Base-by-base conservation (phyloP, 2,797 vertebrate genomes). In the Hapalemur alaotrensis region DNA sequence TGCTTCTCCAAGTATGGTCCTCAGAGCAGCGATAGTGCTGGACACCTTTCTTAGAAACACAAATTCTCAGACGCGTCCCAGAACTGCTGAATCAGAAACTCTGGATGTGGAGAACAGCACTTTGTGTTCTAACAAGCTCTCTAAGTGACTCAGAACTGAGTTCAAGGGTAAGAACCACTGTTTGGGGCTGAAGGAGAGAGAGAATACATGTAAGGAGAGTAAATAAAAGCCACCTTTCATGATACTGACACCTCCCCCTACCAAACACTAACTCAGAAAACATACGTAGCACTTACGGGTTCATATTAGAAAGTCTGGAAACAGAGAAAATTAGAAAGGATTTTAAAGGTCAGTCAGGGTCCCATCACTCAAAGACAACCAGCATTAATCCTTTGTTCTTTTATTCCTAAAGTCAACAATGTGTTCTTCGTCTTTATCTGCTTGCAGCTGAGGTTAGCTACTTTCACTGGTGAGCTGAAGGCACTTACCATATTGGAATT, bases 261-360 rank as follows among this genome's bases (percentile, higher is more conserved):
- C 28, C 63, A 76, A 75, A 43, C 15, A 43, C n/a, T 30, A 46
- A 48, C 12, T 72, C 25, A 32, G 30, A 18, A 80, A 46, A 70
- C 32, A 63, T 5, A 23, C 1, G 17, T 13, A 76, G 22, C 50
- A 32, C 63, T 28, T 10, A 32, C 2, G 52, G 11, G 75, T n/a
- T 92, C 30, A 28, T 61, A 70, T 57, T 7, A 72, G 41, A 78
- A 82, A 41, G 75, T 63, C 41, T 75, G 32, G 43, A 92, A 92
- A 86, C 35, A n/a, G 30, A 88, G 43, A 82, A 85, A 79, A 95
- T 80, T 38, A 63, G 72, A 85, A 61, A 92, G 63, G 9, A 10
- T 89, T n/a, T 32, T 83, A 65, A 78, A 82, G 32, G 50, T 69
- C 50, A 35, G 2, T 57, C 8, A 38, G 41, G 59, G 13, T 48